Conservation (phyloP, 2,888 invertebrate genomes). For the Heteromyza rotundicornis region DNA sequence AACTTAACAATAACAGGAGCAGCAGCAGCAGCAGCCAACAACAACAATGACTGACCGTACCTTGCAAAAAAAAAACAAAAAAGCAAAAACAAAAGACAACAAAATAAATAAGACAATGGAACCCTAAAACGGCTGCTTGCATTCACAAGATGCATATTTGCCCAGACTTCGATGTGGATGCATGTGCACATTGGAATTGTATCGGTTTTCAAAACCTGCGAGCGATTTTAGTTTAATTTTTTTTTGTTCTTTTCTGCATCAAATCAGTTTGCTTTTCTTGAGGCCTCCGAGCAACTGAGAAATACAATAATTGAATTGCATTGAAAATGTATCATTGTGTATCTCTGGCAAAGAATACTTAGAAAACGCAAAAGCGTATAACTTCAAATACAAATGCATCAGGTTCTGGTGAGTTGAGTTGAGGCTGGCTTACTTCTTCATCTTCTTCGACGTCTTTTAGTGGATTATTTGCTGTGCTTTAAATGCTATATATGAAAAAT, state of each 20-base stretch:
- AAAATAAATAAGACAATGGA: too few species aligned
- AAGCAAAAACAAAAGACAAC: too few species aligned
- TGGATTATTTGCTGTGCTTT: neutral
- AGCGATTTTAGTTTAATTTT: conserved; percentile 48
- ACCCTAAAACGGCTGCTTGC: conserved; percentile 3
- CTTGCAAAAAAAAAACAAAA: neutral
- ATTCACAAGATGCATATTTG: conserved; percentile 13
- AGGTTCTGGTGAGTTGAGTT: neutral
- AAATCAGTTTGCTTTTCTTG: neutral
- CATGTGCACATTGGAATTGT: conserved; percentile 46
- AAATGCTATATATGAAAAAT: conserved; percentile 7
- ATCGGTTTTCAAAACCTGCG: conserved; percentile 57
- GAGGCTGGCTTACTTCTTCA: neutral
- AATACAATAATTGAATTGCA: conserved; percentile 14
- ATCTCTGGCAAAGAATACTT: too few species aligned
- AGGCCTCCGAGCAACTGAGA: neutral
- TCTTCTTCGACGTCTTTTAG: neutral
- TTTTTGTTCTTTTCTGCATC: neutral
- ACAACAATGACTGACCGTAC: neutral
- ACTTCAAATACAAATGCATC: too few species aligned
- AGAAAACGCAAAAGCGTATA: too few species aligned
- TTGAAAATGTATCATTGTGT: conserved; percentile 13
- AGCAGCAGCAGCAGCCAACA: conserved; percentile 41
- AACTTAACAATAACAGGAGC: conserved; percentile 59
- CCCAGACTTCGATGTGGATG: neutral